Base-by-base conservation (phyloP, 1,140 invertebrate species). In the Musca domestica region DNA sequence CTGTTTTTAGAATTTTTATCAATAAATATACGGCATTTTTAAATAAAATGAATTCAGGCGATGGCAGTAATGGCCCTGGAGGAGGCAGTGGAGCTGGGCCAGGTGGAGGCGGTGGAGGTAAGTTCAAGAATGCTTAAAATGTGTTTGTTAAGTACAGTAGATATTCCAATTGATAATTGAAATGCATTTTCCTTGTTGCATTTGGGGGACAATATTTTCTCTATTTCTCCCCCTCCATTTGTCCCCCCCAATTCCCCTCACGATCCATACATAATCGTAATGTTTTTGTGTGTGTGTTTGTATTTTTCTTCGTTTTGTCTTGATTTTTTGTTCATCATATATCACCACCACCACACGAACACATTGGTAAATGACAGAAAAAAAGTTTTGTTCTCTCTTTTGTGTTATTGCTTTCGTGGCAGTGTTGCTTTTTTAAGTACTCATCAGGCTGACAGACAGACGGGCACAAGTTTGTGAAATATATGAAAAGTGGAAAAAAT, bases 21-120 rank as follows among this genome's bases (percentile, higher is more conserved):
- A 69, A 70, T 67, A 67, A 74, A 34, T 73, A 68, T 69, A 72
- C 72, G 69, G 72, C 71, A 66, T 73, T 72, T 70, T 56, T 74
- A 66, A 46, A 69, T 58, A 74, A 51, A 67, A 78, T 78, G 77
- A 78, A 75, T 72, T 72, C 77, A 63, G 71, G 75, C 12, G 78
- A 76, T 73, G 74, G 76, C 14, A 75, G 76, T 27, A 76, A 75
- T 64, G 71, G 76, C 52, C 66, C 72, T 34, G 47, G 73, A 65
- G 67, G 67, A 34, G 67, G 69, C 5, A 65, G 54, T 17, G 69
- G 54, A 6, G 34, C 64, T 46, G 69, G 69, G 15, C 65, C 69
- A 23, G 69, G 64, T 14, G 68, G 68, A 20, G 69, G 49, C 23
- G 68, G 68, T 14, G 67, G 67, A 47, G 67, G 63, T 41, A 65